phyloP scores from a whole-genome alignment of 2,888 invertebrate genomes.

The Pseudococcus longispinus region DNA sequence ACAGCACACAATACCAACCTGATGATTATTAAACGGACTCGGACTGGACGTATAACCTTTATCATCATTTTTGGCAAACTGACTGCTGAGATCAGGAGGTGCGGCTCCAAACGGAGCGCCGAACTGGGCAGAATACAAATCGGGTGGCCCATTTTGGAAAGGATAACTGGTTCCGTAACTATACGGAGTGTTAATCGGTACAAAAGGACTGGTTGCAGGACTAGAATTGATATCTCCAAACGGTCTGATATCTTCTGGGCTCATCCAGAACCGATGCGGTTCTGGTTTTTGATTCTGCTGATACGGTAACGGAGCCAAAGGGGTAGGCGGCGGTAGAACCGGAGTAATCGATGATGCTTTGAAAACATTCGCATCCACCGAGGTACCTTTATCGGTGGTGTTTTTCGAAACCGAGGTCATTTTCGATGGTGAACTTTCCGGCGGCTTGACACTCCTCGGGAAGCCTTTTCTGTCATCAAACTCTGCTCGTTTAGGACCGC shows the following conservation, averaged over 20 bases:
- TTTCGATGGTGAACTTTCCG: not conserved
- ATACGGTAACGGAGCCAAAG: not conserved
- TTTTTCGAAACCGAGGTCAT: not conserved
- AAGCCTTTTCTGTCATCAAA: not conserved
- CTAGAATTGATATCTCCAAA: conserved; percentile 51
- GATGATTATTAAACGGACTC: conserved; percentile 41
- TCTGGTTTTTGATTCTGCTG: conserved; percentile 7
- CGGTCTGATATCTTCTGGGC: conserved; percentile 3
- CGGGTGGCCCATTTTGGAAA: not conserved
- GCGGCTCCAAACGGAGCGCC: not conserved
- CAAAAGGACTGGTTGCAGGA: conserved; percentile 43
- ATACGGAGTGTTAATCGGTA: conserved; percentile 25
- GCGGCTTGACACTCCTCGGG: not conserved
- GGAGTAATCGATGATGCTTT: not conserved
- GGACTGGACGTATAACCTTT: conserved; percentile 49
- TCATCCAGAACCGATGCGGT: conserved; percentile 24
- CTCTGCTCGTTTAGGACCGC: not conserved
- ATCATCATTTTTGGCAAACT: conserved; percentile 48
- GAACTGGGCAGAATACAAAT: not conserved
- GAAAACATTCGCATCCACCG: conserved; percentile 35
- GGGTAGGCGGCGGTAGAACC: not conserved
- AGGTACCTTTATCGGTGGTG: conserved; percentile 38
- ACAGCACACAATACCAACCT: not conserved
- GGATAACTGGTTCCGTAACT: not conserved
- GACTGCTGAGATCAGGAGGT: conserved; percentile 10